Evolutionary conservation across 2,113 vertebrate genomes (phyloP).

Genomic region (Agapornis roseicollis): DNA sequence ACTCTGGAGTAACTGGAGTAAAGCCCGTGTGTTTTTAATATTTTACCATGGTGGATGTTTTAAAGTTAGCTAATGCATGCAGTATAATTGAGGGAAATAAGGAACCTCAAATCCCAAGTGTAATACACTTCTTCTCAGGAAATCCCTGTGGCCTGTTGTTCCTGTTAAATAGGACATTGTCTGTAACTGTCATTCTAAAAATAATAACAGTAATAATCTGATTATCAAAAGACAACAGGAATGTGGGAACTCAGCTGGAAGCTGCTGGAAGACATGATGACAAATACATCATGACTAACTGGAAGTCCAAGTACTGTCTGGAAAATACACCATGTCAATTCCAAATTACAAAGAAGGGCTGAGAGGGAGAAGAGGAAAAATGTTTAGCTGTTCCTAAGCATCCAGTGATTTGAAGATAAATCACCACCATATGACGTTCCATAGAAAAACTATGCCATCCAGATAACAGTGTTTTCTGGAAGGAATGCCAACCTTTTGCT

Average conservation of each 20-base stretch:
- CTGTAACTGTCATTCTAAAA: not conserved
- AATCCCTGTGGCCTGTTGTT: conserved; percentile 21
- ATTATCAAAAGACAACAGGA: not conserved
- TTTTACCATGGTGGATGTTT: conserved; percentile 21
- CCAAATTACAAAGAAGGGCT: not conserved
- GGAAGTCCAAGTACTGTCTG: not conserved
- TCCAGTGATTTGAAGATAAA: not conserved
- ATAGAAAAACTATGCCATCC: not conserved
- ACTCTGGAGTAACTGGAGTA: conserved; percentile 26
- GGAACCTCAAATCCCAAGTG: not conserved
- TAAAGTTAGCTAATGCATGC: not conserved
- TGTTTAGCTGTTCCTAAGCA: not conserved
- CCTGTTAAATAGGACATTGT: conserved; percentile 14
- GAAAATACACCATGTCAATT: not conserved
- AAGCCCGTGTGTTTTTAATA: conserved; percentile 10
- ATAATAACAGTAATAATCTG: conserved; percentile 6
- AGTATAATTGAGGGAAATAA: conserved; percentile 27
- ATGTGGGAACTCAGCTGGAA: not conserved
- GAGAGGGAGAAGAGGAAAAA: not conserved
- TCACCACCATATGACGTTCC: not conserved
- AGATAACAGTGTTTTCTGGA: not conserved
- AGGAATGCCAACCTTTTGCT: not conserved
- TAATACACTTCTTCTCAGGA: not conserved
- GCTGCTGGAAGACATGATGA: not conserved
- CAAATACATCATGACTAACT: not conserved